Conservation (phyloP, 2,797 vertebrate genomes). For the Pteronotus mesoamericanus region DNA sequence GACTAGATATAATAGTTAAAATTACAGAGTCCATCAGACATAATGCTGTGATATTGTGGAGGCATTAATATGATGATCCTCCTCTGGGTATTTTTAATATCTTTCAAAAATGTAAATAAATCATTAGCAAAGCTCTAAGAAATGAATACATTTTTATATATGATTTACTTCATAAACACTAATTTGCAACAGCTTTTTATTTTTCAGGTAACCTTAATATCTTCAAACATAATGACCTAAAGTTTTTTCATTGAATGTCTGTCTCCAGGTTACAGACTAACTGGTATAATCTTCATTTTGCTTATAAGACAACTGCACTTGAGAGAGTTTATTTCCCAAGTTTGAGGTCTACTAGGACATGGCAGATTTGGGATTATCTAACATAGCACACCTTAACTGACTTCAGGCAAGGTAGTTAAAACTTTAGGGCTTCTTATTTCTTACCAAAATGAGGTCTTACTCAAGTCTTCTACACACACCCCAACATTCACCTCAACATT, state of each 20-base stretch:
- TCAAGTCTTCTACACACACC: background rate
- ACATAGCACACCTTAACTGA: background rate
- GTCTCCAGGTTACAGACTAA: background rate
- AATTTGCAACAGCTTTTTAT: background rate
- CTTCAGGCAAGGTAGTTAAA: background rate
- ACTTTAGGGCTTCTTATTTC: background rate
- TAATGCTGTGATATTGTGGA: background rate
- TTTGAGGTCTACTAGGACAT: background rate
- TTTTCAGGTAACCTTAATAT: background rate
- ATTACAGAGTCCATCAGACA: background rate
- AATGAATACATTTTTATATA: background rate
- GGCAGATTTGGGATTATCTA: background rate
- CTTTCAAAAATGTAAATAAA: constrained; percentile 21
- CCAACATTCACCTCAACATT: background rate
- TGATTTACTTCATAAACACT: background rate
- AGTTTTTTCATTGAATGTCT: background rate
- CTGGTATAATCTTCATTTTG: background rate
- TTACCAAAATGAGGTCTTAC: background rate
- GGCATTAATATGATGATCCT: background rate
- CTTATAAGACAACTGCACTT: background rate
- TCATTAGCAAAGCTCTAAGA: background rate
- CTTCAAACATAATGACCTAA: background rate
- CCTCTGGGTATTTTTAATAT: background rate
- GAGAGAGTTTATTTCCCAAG: background rate
- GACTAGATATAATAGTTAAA: background rate